Base-by-base conservation (phyloP, 2,113 vertebrate genomes). In the Protobothrops mucrosquamatus region DNA sequence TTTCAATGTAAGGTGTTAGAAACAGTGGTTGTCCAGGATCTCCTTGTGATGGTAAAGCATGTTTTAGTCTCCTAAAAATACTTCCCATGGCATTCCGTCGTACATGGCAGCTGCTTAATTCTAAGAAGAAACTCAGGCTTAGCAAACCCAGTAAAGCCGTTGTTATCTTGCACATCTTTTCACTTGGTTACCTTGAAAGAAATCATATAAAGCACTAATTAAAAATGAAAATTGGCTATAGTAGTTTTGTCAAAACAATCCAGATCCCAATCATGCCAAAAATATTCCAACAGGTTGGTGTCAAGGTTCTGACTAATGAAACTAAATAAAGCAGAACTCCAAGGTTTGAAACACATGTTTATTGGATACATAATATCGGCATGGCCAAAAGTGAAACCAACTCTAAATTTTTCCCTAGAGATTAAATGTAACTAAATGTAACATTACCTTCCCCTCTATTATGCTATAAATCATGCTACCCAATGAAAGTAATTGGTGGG, bases 1-100 rank as follows among this genome's bases (percentile, higher is more conserved):
- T 97, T 95, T 98, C 97, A 92, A 98, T 96, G 69, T 98, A 98
- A 4, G 98, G 97, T 1, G 98, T 98, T 94, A 99, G 97, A 90
- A 99, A 98, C 6, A 99, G 97, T 0, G 98, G 98, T 5, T 97
- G 91, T 14, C 98, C 98, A 3, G 97, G 96, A 34, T 98, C 96
- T 86, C 95, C 96, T 55, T 92, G 96, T 22, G 29, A 43, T 18
- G 94, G 87, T 29, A 91, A 95, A 95, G 90, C 97, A 94, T 88
- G 92, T 91, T 34, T 92, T 95, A 91, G 94, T 89, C 92, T 97
- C 97, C 74, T 94, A 90, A 97, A 97, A 6, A 95, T 0, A n/a
- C 56, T 92, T 64, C 97, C 98, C 96, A 99, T 98, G 5, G 98
- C 97, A 3, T 96, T 95, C 20, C 97, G 97, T 85, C 97, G 97